Conservation (phyloP, 1,140 invertebrate species). For the Bombyx mori region DNA sequence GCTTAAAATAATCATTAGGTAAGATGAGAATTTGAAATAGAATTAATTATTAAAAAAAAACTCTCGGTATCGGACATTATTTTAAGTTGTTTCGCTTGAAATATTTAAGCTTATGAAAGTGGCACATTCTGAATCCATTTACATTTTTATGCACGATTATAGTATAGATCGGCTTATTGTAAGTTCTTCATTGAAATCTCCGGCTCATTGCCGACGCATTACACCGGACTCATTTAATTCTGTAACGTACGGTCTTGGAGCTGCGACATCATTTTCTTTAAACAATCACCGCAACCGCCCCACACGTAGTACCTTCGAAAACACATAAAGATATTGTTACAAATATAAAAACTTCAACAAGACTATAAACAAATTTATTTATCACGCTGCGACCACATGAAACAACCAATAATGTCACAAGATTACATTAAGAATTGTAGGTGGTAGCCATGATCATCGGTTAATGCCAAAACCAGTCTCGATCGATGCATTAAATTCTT, state of each 20-base stretch:
- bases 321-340: conserved; percentile 23
- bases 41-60: no score
- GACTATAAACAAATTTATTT: conserved; percentile 46
- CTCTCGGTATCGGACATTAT: no score
- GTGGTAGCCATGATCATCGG: conserved; percentile 43
- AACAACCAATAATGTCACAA: conserved; percentile 36
- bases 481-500: conserved; percentile 20
- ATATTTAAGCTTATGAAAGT: background rate
- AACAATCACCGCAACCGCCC: conserved; percentile 1
- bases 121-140: background rate
- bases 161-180: no score
- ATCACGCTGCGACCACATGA: conserved; percentile 37
- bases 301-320: conserved; percentile 1
- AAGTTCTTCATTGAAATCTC: background rate
- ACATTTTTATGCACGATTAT: no score
- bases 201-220: no score
- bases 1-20: no score
- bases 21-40: no score
- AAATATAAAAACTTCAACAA: conserved; percentile 36
- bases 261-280: background rate
- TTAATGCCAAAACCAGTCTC: conserved; percentile 37
- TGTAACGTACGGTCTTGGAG: no score
- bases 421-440: conserved; percentile 33
- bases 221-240: no score
- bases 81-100: no score